Percentiles rank a stretch among this genome's conserved stretches.
Evolutionary conservation across 1,140 invertebrate genomes (phyloP).

Genomic region (Lanistes nyassanus): DNA sequence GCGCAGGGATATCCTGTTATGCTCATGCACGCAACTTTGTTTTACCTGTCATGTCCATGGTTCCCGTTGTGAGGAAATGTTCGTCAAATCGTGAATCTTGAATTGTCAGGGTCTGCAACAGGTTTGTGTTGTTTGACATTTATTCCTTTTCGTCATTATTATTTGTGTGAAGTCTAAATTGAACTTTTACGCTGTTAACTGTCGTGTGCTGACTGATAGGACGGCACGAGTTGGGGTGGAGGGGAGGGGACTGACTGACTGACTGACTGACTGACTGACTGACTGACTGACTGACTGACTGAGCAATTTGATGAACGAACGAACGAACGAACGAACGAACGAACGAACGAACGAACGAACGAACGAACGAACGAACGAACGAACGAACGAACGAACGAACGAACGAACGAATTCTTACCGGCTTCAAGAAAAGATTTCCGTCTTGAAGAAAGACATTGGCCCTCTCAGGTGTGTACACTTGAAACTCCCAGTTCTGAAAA

Average conservation of each 20-base stretch:
- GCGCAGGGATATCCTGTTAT: background rate
- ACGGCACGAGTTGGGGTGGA: too few species aligned
- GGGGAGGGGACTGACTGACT: too few species aligned
- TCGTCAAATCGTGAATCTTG: conserved; percentile 8
- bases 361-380: background rate
- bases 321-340: background rate
- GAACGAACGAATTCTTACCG: conserved; percentile 38
- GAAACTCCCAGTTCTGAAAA: conserved; percentile 76
- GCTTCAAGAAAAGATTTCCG: conserved; percentile 71
- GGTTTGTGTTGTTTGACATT: too few species aligned
- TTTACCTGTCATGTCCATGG: conserved; percentile 17
- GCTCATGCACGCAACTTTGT: background rate
- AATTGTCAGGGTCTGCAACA: conserved; percentile 7
- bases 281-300: too few species aligned
- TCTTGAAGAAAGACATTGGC: conserved; percentile 71
- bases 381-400: background rate
- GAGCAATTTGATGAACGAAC: too few species aligned
- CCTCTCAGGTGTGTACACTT: conserved; percentile 72
- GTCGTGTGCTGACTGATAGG: too few species aligned
- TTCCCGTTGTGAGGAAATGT: conserved; percentile 9
- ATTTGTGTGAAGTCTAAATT: too few species aligned
- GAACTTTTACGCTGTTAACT: too few species aligned
- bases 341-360: background rate
- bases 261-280: too few species aligned
- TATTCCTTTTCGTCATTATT: too few species aligned